Conservation (phyloP, 2,113 vertebrate genomes). For the Gobiocypris rarus region DNA sequence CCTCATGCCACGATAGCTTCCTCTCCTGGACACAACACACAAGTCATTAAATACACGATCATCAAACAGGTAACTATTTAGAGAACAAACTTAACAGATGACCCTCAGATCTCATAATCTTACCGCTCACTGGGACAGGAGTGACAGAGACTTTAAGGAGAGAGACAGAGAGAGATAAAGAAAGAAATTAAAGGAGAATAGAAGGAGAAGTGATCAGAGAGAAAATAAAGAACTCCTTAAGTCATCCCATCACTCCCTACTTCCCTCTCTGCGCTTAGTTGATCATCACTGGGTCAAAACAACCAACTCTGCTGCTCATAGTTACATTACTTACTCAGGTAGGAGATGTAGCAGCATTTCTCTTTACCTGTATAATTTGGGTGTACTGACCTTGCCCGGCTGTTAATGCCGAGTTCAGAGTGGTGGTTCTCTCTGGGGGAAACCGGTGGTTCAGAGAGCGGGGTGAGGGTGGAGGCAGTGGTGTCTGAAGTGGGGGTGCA, state of each 20-base stretch:
- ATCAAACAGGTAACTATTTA: neutral
- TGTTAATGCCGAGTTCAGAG: constrained; percentile 55
- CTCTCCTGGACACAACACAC: constrained; percentile 76
- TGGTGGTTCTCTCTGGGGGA: constrained; percentile 39
- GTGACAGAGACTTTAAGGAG: constrained; percentile 20
- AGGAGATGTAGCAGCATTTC: too few species aligned
- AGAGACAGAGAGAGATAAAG: neutral
- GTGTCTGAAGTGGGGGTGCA: constrained; percentile 29
- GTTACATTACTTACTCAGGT: neutral
- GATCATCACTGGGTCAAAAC: constrained; percentile 46
- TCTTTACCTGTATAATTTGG: too few species aligned
- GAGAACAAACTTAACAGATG: neutral
- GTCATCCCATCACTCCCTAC: neutral
- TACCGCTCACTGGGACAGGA: constrained; percentile 56
- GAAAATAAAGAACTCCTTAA: constrained; percentile 5
- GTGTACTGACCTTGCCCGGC: constrained; percentile 42
- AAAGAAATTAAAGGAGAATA: neutral
- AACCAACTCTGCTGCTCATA: neutral
- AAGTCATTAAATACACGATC: constrained; percentile 7
- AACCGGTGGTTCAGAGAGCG: neutral
- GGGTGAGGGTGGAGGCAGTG: neutral
- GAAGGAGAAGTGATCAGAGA: neutral
- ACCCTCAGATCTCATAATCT: constrained; percentile 67
- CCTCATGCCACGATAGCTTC: constrained; percentile 86
- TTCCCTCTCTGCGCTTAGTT: constrained; percentile 48